Evolutionary conservation across 2,888 invertebrate species (phyloP), one percentile per base, ranked within the genome.

Genomic region (Trachelus iudaicus): DNA sequence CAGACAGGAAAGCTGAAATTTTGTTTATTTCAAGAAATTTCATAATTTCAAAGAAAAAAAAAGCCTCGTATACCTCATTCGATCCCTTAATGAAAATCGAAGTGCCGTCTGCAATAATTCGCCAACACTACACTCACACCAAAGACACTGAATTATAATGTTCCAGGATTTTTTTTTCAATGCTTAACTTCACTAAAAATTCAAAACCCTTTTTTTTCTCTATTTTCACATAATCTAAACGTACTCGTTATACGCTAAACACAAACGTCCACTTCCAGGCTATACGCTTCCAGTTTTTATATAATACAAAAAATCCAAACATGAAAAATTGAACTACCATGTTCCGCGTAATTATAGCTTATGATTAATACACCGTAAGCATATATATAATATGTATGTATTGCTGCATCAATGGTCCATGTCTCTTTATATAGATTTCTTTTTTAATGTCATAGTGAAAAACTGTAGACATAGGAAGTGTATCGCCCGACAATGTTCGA

Each of bases 351-450:
- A 35, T 11, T 34, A 13, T 34, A 35, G 74, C 74, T 74, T 75
- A 76, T 69, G 31, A 34, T 69, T 69, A 71, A 76, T 76, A 75
- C 37, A 75, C n/a, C 35, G 73, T 37, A 75, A 34, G 71, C 73
- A 77, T 75, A 75, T 23, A 75, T 37, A 56, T 77, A 74, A 75
- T 56, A 56, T 34, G 56, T 77, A 77, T 56, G 75, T 76, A 76
- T 77, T 77, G 77, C 75, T 77, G 77, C 69, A 37, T 73, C 33
- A 77, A 75, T 77, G 77, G 77, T 77, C 77, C 77, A 75, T 77
- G 74, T 69, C 34, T 77, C 30, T 76, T 34, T 77, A 75, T 77
- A 71, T 71, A 71, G 71, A 33, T 71, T 71, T 34, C 34, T 71
- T 71, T 69, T 71, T 34, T 73, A 76, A 73, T 33, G 69, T 71